Evolutionary conservation across 35 echinoderm and acorn worm genomes (phyloP).

Genomic region (Heliocidaris erythrogramma): DNA sequence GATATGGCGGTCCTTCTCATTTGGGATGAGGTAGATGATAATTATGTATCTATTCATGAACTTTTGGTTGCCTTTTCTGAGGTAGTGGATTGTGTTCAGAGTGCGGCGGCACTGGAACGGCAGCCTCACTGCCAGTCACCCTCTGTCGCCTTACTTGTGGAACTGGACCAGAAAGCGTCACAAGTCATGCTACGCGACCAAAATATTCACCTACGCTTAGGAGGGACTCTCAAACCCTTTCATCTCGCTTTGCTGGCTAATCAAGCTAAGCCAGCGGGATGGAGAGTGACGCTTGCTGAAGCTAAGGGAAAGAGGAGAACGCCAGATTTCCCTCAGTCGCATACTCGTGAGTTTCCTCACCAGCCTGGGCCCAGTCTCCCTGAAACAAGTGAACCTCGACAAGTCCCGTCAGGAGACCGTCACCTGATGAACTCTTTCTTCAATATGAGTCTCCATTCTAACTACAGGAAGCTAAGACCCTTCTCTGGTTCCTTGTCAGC

Average conservation of each 20-base stretch:
- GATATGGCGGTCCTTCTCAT: conserved; percentile 34
- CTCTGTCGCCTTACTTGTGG: neutral
- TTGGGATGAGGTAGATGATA: neutral
- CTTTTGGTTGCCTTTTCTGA: neutral
- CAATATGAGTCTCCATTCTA: neutral
- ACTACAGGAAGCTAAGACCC: conserved; percentile 17
- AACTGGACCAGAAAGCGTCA: neutral
- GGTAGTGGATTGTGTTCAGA: neutral
- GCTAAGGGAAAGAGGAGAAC: neutral
- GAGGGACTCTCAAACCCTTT: neutral
- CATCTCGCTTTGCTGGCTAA: neutral
- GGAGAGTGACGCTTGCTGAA: neutral
- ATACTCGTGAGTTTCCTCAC: neutral
- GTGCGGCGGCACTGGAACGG: neutral
- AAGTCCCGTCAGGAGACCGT: neutral
- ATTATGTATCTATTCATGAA: neutral
- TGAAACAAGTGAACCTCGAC: neutral
- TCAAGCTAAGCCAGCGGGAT: neutral
- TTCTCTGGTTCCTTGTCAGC: neutral
- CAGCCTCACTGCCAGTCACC: neutral
- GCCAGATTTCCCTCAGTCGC: too few species aligned
- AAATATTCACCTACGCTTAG: neutral
- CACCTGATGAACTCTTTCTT: too few species aligned
- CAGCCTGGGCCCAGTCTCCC: neutral
- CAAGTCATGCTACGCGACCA: neutral